Percentiles rank a stretch among this genome's conserved stretches.
phyloP scores from a whole-genome alignment of 2,113 vertebrate genomes.

The Serinus canaria region DNA sequence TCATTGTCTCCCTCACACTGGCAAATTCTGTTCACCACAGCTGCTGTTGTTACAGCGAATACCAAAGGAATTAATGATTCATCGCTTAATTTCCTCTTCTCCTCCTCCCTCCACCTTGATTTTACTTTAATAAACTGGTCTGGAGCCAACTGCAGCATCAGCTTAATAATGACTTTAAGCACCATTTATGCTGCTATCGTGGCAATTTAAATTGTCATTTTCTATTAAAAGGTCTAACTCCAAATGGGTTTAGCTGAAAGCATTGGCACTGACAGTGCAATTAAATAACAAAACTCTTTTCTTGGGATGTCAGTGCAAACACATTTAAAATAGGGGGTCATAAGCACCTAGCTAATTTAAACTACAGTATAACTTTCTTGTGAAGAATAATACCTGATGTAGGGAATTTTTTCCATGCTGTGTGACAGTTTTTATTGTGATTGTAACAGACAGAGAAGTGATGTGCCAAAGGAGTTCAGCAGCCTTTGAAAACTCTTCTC shows the following conservation, averaged over 20 bases:
- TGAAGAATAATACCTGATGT: slow-evolving; percentile 72
- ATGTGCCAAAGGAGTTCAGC: slow-evolving; percentile 40
- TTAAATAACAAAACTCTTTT: slow-evolving; percentile 75
- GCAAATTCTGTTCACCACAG: slow-evolving; percentile 40
- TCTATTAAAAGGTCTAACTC: slow-evolving; percentile 82
- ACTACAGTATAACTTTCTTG: slow-evolving; percentile 81
- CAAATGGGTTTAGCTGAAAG: slow-evolving; percentile 74
- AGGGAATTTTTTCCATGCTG: neutral
- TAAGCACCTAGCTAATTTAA: slow-evolving; percentile 77
- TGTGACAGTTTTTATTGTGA: slow-evolving; percentile 67
- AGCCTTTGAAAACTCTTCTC: slow-evolving; percentile 40
- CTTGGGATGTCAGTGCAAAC: slow-evolving; percentile 76
- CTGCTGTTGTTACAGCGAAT: slow-evolving; percentile 56
- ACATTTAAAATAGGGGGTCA: slow-evolving; percentile 77
- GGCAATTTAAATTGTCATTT: slow-evolving; percentile 80
- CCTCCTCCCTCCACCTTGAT: slow-evolving; percentile 65
- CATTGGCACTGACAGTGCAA: slow-evolving; percentile 72
- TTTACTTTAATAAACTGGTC: slow-evolving; percentile 74
- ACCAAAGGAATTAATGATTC: slow-evolving; percentile 72
- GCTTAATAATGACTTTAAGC: slow-evolving; percentile 75
- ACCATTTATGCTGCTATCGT: slow-evolving; percentile 69
- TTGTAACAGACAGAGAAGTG: slow-evolving; percentile 21
- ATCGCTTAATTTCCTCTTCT: slow-evolving; percentile 45
- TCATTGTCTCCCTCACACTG: neutral
- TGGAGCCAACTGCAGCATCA: slow-evolving; percentile 71